These are phyloP conservation scores for Orestias chungarensis DNA, from an alignment of 2,797 vertebrate genomes.

Conservation along the genomic window DNA sequence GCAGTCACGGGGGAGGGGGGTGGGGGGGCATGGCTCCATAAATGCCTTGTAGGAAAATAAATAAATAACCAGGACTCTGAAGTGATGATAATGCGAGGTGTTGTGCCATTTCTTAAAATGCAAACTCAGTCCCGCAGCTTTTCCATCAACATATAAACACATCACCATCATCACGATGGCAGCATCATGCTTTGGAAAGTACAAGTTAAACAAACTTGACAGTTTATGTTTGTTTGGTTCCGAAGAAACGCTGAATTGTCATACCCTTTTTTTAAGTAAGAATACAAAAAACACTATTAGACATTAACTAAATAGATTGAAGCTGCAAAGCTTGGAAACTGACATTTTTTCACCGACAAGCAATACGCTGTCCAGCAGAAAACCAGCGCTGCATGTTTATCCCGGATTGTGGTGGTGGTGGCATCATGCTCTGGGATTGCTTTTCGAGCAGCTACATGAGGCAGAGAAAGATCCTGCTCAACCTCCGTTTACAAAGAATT, in stretches of 20 bases:
- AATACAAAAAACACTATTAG: not conserved
- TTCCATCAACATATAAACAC: not conserved
- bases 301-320: not conserved
- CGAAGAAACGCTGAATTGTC: not conserved
- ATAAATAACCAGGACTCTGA: constrained; percentile 72
- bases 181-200: not conserved
- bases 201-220: not conserved
- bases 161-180: not conserved
- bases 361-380: not conserved
- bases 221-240: not conserved
- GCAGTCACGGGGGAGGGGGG: constrained; percentile 73
- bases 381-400: not conserved
- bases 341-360: too few relatives aligned
- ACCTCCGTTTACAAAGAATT: not conserved
- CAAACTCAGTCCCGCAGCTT: constrained; percentile 20
- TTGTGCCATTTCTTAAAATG: constrained; percentile 18
- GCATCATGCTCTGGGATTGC: not conserved
- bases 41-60: constrained; percentile 74
- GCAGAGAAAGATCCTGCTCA: too few relatives aligned
- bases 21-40: constrained; percentile 77
- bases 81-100: constrained; percentile 65
- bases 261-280: too few relatives aligned
- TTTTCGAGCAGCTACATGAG: too few relatives aligned
- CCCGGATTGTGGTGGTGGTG: not conserved
- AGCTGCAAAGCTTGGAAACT: too few relatives aligned